Conservation (phyloP, 2,888 invertebrate genomes). For the Eurytoma adleriae region DNA sequence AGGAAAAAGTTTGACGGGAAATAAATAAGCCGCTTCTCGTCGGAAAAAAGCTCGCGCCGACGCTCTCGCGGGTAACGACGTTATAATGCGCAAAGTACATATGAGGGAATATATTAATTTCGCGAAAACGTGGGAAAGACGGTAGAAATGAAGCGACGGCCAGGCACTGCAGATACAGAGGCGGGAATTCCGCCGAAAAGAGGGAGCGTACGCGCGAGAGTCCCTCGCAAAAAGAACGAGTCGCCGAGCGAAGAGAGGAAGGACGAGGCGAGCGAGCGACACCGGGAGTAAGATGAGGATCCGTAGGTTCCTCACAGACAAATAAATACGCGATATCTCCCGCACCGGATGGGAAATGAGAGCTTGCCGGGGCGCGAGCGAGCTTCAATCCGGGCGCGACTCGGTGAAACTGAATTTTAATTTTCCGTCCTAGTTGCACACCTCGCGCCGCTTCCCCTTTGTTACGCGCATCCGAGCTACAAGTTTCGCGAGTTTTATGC, state of each 20-base stretch:
- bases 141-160: constrained; percentile 48
- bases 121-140: constrained; percentile 69
- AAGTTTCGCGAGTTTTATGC: constrained; percentile 45
- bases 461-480: constrained; percentile 37
- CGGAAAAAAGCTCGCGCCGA: constrained; percentile 15
- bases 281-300: constrained; percentile 67
- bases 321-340: constrained; percentile 75
- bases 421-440: constrained; percentile 66
- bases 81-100: constrained; percentile 75
- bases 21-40: constrained; percentile 39
- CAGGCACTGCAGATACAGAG: constrained; percentile 15
- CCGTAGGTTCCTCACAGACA: constrained; percentile 70
- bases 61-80: constrained; percentile 68
- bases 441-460: constrained; percentile 38
- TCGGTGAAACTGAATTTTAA: constrained; percentile 73
- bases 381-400: constrained; percentile 61
- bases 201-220: neutral
- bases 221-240: constrained; percentile 19
- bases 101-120: constrained; percentile 76
- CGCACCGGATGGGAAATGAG: constrained; percentile 72
- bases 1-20: constrained; percentile 11
- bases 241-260: constrained; percentile 29
- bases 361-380: constrained; percentile 62
- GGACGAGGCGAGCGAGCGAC: constrained; percentile 58
- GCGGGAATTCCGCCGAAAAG: constrained; percentile 34